Evolutionary conservation across 1,140 invertebrate species (phyloP).

Genomic region (Coelopa frigida): DNA sequence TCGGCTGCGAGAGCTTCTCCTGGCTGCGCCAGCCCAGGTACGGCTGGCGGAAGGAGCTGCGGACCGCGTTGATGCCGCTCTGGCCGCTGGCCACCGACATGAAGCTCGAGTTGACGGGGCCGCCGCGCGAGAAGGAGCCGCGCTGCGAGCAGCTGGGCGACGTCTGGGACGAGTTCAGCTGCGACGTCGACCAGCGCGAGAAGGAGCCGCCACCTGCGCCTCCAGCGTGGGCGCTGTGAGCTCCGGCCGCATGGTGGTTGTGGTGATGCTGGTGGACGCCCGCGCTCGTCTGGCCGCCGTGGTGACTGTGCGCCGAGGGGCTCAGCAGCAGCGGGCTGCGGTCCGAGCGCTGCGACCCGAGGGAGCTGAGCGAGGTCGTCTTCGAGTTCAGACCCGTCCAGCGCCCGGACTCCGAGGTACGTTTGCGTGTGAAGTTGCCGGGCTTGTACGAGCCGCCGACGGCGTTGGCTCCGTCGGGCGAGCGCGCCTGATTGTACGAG

Average conservation of each 20-base stretch:
- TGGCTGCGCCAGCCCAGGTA: slow-evolving; percentile 86
- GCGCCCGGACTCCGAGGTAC: slow-evolving; percentile 60
- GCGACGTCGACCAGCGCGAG: slow-evolving; percentile 77
- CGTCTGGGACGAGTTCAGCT: slow-evolving; percentile 65
- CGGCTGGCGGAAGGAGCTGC: slow-evolving; percentile 61
- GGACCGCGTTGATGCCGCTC: slow-evolving; percentile 21
- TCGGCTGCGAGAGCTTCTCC: slow-evolving; percentile 63
- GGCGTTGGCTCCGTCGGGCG: slow-evolving; percentile 36
- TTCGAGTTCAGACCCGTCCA: slow-evolving; percentile 70
- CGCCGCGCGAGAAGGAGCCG: slow-evolving; percentile 41
- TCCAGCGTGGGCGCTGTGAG: slow-evolving; percentile 1
- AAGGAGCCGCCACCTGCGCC: slow-evolving; percentile 46
- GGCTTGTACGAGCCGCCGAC: slow-evolving; percentile 37
- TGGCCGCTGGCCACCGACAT: slow-evolving; percentile 37
- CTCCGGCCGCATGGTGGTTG: not conserved
- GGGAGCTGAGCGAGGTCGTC: slow-evolving; percentile 67
- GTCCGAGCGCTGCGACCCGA: slow-evolving; percentile 47
- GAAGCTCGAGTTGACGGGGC: slow-evolving; percentile 39
- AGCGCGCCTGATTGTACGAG: slow-evolving; percentile 41
- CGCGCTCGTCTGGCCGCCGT: slow-evolving; percentile 32
- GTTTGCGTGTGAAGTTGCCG: slow-evolving; percentile 49
- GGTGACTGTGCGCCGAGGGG: slow-evolving; percentile 43
- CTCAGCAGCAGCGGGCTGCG: slow-evolving; percentile 41
- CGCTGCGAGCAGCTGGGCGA: slow-evolving; percentile 51
- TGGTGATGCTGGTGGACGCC: not conserved